Evolutionary conservation across 2,888 invertebrate genomes (phyloP).

Genomic region (Tetranychus piercei): DNA sequence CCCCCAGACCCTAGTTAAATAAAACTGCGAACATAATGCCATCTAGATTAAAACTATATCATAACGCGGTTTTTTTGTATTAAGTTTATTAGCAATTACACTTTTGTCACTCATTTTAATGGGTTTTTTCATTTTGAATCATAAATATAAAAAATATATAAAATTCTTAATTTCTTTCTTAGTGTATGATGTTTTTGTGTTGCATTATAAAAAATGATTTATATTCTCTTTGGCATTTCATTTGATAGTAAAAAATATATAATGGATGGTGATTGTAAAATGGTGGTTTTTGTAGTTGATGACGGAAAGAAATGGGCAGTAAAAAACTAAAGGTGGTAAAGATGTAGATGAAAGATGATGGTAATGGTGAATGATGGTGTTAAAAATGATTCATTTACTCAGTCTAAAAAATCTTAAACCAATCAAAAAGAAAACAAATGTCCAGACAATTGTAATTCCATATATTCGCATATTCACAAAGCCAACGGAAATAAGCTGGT

Average conservation of each 20-base stretch:
- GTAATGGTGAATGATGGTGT: not conserved
- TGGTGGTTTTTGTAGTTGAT: no score
- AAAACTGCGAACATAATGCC: no score
- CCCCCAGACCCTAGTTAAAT: no score
- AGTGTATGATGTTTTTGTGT: not conserved
- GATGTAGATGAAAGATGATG: not conserved
- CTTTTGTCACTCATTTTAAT: not conserved
- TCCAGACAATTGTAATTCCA: conserved; percentile 2
- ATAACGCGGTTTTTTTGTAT: no score
- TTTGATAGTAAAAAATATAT: not conserved
- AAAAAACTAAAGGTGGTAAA: not conserved
- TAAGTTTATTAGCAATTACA: no score
- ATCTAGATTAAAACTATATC: no score
- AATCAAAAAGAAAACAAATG: conserved; percentile 3
- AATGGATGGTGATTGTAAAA: no score
- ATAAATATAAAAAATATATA: not conserved
- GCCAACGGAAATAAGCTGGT: conserved; percentile 56
- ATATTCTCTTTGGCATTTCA: not conserved
- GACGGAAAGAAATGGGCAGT: no score
- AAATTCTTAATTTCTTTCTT: not conserved
- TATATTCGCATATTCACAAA: conserved; percentile 46
- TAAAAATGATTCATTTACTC: not conserved
- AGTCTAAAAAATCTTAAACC: conserved; percentile 6
- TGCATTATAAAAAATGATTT: not conserved
- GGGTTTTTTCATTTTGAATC: not conserved